A percentile compares a stretch with the other conserved stretches of the same genome.
Conservation (phyloP, 2,888 invertebrate genomes). For the Agrotis puta region DNA sequence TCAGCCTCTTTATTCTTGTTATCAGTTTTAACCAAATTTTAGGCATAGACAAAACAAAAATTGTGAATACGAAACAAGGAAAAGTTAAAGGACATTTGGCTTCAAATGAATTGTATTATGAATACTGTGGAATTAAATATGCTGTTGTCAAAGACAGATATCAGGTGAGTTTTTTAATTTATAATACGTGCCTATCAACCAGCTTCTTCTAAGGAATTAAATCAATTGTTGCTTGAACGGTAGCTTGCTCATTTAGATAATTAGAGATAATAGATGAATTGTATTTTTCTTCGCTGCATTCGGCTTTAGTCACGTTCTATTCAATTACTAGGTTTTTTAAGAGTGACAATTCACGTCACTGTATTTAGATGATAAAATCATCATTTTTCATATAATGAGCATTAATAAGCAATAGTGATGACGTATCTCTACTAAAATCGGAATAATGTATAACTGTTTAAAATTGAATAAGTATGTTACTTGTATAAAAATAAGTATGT, state of each 20-base stretch:
- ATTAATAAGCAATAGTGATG: too few species aligned
- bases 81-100: conserved; percentile 82
- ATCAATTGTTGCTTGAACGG: background rate
- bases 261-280: background rate
- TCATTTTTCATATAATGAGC: too few species aligned
- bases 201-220: conserved; percentile 26
- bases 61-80: conserved; percentile 82
- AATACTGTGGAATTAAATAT: conserved; percentile 84
- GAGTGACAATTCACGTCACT: too few species aligned
- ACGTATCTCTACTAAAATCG: too few species aligned
- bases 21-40: conserved; percentile 65
- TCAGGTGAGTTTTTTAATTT: conserved; percentile 74
- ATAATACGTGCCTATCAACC: background rate
- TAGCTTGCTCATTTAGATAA: background rate
- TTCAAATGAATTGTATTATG: conserved; percentile 79
- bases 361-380: too few species aligned
- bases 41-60: conserved; percentile 72
- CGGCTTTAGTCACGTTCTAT: too few species aligned
- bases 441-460: too few species aligned
- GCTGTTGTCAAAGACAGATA: conserved; percentile 77
- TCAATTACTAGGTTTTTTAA: too few species aligned
- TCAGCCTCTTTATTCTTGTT: conserved; percentile 66
- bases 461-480: too few species aligned
- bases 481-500: too few species aligned
- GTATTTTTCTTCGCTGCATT: background rate